Conservation (phyloP, 2,888 invertebrate species). For the Drosophila nr. fundita region DNA sequence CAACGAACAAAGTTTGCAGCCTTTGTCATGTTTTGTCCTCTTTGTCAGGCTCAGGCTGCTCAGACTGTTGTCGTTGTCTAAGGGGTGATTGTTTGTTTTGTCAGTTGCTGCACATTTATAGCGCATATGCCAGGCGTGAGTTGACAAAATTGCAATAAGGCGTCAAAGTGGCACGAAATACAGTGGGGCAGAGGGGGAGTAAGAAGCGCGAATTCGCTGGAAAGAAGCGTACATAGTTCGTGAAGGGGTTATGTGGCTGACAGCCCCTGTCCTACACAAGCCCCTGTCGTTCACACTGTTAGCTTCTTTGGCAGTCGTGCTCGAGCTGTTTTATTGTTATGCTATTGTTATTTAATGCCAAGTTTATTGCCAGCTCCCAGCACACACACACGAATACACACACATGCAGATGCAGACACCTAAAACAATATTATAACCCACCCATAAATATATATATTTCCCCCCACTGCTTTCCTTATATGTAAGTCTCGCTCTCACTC, state of each 20-base stretch:
- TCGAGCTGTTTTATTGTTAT: slow-evolving; percentile 68
- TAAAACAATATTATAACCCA: slow-evolving; percentile 74
- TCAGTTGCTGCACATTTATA: slow-evolving; percentile 28
- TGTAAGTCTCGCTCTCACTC: slow-evolving; percentile 23
- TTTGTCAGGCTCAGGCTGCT: slow-evolving; percentile 17
- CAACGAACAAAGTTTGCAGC: slow-evolving; percentile 43
- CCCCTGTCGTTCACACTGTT: slow-evolving; percentile 14
- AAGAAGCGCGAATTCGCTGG: slow-evolving; percentile 9
- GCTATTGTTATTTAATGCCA: slow-evolving; percentile 80
- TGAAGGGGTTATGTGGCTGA: slow-evolving; percentile 51
- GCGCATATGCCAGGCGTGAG: slow-evolving; percentile 52
- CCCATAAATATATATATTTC: slow-evolving; percentile 60
- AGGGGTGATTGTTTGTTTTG: neutral
- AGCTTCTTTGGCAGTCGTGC: slow-evolving; percentile 45
- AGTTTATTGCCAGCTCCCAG: slow-evolving; percentile 68
- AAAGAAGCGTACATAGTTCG: slow-evolving; percentile 42
- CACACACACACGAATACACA: slow-evolving; percentile 32
- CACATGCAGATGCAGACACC: slow-evolving; percentile 48
- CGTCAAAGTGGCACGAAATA: slow-evolving; percentile 52
- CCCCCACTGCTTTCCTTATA: slow-evolving; percentile 55
- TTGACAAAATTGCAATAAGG: slow-evolving; percentile 60
- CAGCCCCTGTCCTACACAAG: neutral
- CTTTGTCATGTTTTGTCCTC: slow-evolving; percentile 40
- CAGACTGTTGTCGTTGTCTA: neutral
- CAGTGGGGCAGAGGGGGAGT: neutral